Base-by-base conservation (phyloP, 2,888 invertebrate species). In the Sycophila texana region DNA sequence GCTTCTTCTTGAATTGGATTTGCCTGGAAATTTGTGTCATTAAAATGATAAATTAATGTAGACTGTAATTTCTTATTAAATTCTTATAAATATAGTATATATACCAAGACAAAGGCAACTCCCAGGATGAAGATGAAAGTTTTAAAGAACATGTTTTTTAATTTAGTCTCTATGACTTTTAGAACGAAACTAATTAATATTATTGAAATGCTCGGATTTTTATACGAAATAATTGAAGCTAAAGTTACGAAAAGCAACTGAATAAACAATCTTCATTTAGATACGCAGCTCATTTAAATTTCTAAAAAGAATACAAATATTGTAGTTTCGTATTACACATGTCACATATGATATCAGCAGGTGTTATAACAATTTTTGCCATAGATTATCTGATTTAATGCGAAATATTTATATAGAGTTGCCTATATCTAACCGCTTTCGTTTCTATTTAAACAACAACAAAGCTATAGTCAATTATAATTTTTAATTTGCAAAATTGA, bases 161-260 rank as follows among this genome's bases (percentile, higher is more conserved):
- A 18, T 26, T n/a, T 63, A 10, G 14, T 49, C 14, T 20, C 22
- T 57, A 47, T 16, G 5, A 7, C 47, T 22, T 5, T 22, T 55
- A 55, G 47, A 13, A 65, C 39, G 39, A 55, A 22, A 74, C 55
- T 74, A 30, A 74, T n/a, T 3, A 2, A 39, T 5, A 22, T 57
- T 74, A 57, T 47, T 14, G 4, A 20, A 39, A n/a, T n/a, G 20
- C 7, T n/a, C 13, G 2, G 14, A 22, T 49, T 20, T 55, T 74
- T 74, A 65, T 65, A 74, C 16, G 74, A 65, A 18, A 61, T 16
- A 16, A 13, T 65, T 16, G 13, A 63, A 63, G 39, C 14, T 14
- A 65, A 30, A 61, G 39, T 47, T 74, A 65, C n/a, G 57, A 26
- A 20, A 10, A 47, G 53, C 74, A 74, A 47, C 47, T 74, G 65